Conservation (phyloP, 2,113 vertebrate species). For the Clarias batrachus region DNA sequence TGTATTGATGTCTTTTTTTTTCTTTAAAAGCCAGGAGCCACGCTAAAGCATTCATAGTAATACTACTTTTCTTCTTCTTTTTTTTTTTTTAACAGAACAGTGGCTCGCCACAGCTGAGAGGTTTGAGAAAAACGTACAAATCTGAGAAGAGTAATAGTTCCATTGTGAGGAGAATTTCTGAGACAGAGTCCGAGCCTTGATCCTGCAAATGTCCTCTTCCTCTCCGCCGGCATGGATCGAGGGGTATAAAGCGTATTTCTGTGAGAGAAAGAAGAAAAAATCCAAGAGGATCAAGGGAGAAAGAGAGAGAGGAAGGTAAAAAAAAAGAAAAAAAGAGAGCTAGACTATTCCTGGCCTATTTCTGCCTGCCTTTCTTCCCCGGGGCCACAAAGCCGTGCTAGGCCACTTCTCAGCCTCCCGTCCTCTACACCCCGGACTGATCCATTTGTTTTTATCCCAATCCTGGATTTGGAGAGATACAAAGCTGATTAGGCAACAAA, state of each 20-base stretch:
- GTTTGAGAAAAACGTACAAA: constrained; percentile 45
- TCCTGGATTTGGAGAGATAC: constrained; percentile 85
- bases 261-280: constrained; percentile 58
- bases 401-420: constrained; percentile 44
- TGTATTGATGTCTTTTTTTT: neutral
- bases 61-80: no score
- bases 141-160: constrained; percentile 61
- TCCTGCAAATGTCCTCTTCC: constrained; percentile 63
- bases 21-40: neutral
- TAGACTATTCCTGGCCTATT: constrained; percentile 43
- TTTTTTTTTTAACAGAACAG: neutral
- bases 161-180: constrained; percentile 59
- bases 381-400: constrained; percentile 62
- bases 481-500: constrained; percentile 87
- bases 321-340: constrained; percentile 53
- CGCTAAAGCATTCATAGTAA: neutral
- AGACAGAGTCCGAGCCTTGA: constrained; percentile 59
- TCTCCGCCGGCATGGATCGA: constrained; percentile 63
- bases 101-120: constrained; percentile 29
- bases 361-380: constrained; percentile 52
- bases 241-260: constrained; percentile 75
- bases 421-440: constrained; percentile 68
- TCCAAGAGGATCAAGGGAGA: constrained; percentile 68
- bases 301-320: constrained; percentile 48
- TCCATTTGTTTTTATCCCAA: constrained; percentile 85